These are phyloP conservation scores for Molorchus minor DNA, from an alignment of 2,888 invertebrate species.

Conservation along the genomic window DNA sequence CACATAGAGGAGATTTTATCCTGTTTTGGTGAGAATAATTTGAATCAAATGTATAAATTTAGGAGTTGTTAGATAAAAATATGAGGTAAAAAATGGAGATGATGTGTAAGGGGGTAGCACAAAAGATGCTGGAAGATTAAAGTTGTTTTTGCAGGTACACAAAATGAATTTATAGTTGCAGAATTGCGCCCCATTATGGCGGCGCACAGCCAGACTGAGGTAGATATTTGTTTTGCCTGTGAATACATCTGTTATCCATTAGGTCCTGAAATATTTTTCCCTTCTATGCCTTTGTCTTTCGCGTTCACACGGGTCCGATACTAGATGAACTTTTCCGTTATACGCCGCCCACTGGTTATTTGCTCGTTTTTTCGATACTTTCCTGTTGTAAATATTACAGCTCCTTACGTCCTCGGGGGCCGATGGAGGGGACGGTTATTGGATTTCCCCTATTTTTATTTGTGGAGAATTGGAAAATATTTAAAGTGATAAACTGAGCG, in stretches of 20 bases:
- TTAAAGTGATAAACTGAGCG: too few species aligned
- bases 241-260: conserved; percentile 53
- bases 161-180: conserved; percentile 46
- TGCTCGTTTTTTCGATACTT: conserved; percentile 6
- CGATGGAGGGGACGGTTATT: not conserved
- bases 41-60: not conserved
- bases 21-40: conserved; percentile 6
- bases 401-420: conserved; percentile 9
- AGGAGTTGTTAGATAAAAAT: conserved; percentile 37
- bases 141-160: conserved; percentile 19
- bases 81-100: conserved; percentile 22
- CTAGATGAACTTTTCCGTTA: conserved; percentile 18
- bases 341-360: conserved; percentile 14
- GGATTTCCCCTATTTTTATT: conserved; percentile 8
- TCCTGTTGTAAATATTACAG: conserved; percentile 12
- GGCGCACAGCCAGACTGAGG: conserved; percentile 29
- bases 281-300: conserved; percentile 35
- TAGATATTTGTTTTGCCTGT: conserved; percentile 49
- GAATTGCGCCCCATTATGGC: conserved; percentile 43
- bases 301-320: conserved; percentile 22
- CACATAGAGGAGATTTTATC: not conserved
- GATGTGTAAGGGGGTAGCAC: conserved; percentile 27
- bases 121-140: conserved; percentile 13
- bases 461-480: too few species aligned
- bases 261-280: conserved; percentile 48